Conservation (phyloP, 2,797 vertebrate species). For the Syngnathus acus region DNA sequence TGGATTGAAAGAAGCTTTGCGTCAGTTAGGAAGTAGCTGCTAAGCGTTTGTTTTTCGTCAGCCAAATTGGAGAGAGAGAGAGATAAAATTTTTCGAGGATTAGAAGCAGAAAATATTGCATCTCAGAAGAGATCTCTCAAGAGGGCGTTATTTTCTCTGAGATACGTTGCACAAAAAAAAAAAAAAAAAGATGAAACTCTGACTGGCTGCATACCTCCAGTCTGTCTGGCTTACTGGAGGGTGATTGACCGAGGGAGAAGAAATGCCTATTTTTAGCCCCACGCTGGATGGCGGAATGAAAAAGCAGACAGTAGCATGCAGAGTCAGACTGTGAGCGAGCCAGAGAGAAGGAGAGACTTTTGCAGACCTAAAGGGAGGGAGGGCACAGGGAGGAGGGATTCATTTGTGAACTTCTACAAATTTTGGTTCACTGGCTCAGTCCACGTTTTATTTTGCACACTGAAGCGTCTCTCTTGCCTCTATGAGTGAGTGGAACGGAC, state of each 20-base stretch:
- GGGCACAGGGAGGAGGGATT: conserved; percentile 53
- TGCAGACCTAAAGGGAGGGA: conserved; percentile 22
- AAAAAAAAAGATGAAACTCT: conserved; percentile 36
- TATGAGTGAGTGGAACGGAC: conserved; percentile 38
- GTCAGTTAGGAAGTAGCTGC: conserved; percentile 24
- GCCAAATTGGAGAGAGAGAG: conserved; percentile 11
- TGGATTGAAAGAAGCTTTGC: conserved; percentile 2
- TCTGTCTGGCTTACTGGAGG: conserved; percentile 29
- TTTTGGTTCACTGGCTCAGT: conserved; percentile 38
- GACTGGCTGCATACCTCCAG: conserved; percentile 13
- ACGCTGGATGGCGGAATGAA: conserved; percentile 53
- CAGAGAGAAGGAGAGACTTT: neutral
- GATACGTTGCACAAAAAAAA: neutral
- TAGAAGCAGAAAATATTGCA: conserved; percentile 50
- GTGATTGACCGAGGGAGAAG: conserved; percentile 42
- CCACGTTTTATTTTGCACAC: conserved; percentile 2
- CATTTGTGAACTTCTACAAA: conserved; percentile 51
- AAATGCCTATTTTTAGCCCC: conserved; percentile 64
- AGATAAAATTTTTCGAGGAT: conserved; percentile 58
- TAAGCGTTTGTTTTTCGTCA: conserved; percentile 57
- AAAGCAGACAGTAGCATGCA: conserved; percentile 50
- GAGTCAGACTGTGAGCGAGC: conserved; percentile 9
- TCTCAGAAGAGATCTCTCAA: neutral
- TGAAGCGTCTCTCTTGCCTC: conserved; percentile 19
- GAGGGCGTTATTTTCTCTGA: neutral